phyloP scores from a whole-genome alignment of 2,113 vertebrate species.

The Corythoichthys intestinalis region DNA sequence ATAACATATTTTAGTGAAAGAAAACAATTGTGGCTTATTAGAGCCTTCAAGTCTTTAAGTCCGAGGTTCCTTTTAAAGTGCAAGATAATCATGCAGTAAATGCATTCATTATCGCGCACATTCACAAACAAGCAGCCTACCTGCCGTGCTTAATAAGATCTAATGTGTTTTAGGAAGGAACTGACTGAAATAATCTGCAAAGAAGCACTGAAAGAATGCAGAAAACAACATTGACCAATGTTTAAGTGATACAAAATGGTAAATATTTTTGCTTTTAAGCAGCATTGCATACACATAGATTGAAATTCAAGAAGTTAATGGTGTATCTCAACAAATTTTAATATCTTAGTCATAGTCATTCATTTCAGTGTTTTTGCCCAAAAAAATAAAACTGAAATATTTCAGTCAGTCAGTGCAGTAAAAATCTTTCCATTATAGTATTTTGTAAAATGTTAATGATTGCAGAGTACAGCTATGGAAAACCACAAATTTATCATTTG shows the following conservation, averaged over 20 bases:
- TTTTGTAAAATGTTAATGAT: not conserved
- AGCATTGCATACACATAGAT: not conserved
- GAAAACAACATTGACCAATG: not conserved
- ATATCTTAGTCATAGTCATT: not conserved
- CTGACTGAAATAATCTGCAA: not conserved
- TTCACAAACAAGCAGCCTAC: not conserved
- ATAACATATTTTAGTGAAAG: no score
- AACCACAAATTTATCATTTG: not conserved
- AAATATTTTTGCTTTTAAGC: not conserved
- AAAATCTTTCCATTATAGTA: not conserved
- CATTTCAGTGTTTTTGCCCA: no score
- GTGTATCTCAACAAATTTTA: not conserved
- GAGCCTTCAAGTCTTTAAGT: no score
- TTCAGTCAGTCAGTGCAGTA: not conserved
- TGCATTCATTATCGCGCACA: not conserved
- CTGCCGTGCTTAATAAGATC: not conserved
- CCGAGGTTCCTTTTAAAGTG: not conserved
- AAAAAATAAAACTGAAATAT: not conserved
- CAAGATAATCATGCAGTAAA: not conserved
- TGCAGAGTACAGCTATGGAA: not conserved
- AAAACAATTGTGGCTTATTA: no score
- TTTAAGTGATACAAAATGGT: not conserved
- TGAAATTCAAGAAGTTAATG: not conserved
- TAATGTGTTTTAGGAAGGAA: not conserved
- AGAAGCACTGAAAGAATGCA: no score